Evolutionary conservation across 2,113 vertebrate species (phyloP).

Genomic region (Cathartes aura): DNA sequence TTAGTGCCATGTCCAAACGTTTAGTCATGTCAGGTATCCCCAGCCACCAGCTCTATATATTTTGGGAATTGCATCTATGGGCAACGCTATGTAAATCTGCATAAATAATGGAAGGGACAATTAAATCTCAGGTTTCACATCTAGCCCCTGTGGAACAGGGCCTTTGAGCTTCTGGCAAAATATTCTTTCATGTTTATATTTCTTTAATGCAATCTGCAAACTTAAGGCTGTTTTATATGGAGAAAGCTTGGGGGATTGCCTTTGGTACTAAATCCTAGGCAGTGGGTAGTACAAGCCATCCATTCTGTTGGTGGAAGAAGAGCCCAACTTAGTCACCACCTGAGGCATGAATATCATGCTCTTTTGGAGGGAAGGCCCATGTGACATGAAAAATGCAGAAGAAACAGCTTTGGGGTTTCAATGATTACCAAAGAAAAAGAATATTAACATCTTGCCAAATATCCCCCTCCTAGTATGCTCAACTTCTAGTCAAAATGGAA

Average conservation of each 20-base stretch:
- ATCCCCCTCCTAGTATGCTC: background rate
- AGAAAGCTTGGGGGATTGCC: background rate
- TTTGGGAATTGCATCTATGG: background rate
- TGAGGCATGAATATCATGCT: background rate
- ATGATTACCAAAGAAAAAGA: background rate
- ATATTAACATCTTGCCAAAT: background rate
- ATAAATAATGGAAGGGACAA: background rate
- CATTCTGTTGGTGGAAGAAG: background rate
- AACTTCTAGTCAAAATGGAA: background rate
- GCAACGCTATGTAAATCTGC: background rate
- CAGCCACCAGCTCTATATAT: background rate
- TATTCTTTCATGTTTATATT: background rate
- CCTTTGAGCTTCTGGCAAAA: background rate
- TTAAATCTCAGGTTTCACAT: slow-evolving; percentile 1
- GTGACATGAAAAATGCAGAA: background rate
- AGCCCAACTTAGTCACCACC: background rate
- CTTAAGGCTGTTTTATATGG: background rate
- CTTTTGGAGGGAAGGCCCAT: background rate
- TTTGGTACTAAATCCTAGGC: background rate
- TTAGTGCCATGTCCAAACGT: background rate
- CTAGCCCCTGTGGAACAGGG: background rate
- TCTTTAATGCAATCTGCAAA: background rate
- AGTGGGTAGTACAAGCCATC: background rate
- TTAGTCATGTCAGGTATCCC: background rate
- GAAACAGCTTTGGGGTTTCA: background rate